Evolutionary conservation across 64 coral and sea anemone genomes (phyloP), one percentile per base, ranked within the genome.

Genomic region (Stichodactyla helianthus): DNA sequence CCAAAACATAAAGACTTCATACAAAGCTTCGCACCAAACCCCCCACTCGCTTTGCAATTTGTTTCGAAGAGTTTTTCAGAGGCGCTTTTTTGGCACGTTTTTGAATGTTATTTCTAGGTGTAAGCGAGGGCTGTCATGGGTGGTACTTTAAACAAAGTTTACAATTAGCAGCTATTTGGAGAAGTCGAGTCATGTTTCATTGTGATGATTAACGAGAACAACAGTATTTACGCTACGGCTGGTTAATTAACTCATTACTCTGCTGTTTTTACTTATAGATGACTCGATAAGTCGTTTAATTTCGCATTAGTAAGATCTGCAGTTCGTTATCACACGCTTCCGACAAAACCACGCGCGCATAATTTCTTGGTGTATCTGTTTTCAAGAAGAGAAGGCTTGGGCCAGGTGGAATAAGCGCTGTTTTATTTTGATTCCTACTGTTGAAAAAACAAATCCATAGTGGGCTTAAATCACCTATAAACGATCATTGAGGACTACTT

Each of bases 241-340:
- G 52, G 83, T 84, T 84, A 84, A 84, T 84, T 84, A 84, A 84
- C 83, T 84, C 83, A 84, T 84, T 84, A 84, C 53, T 50, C 16
- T 25, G 53, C 27, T 84, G 54, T 60, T 84, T 59, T 82, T 82
- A 54, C 79, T 82, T 59, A 84, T 84, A 63, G 83, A 63, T 63
- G 54, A 55, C 35, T 35, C 54, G 83, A 84, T 84, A 84, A 63
- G 83, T 35, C 83, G 83, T 84, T 84, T 84, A 84, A 84, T 84
- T 84, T 84, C 83, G 55, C 83, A 60, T 84, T 84, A 84, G 23
- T 26, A 57, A 8, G 35, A 6, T 74, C 68, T 74, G 78, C 6
- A 81, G 31, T 52, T 81, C 78, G 31, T 81, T 81, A 51, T 52
- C 50, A 15, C 50, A 81, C 78, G 52, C 62, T n/a, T 18, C 68